Base-by-base conservation (phyloP, 35 echinoderm and acorn worm species). In the Strongylocentrotus purpuratus region DNA sequence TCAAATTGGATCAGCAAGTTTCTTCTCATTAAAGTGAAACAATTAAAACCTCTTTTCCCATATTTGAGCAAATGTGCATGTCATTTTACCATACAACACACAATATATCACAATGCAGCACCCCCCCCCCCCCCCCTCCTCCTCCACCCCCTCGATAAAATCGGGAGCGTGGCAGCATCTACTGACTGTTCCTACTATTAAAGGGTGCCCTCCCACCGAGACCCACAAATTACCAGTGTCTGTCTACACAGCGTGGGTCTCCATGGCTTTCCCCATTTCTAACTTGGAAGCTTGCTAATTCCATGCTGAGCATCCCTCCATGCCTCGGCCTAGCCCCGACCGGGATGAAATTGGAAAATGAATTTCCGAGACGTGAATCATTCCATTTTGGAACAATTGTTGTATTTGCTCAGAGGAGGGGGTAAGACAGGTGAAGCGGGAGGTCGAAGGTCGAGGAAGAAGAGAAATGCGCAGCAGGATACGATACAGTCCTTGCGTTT, bases 361-460 rank as follows among this genome's bases (percentile, higher is more conserved):
- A 89, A 89, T 89, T 89, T 89, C 65, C 65, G 28, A 78, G 65
- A 78, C 65, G 65, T 78, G 65, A 78, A 78, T 78, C 65, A 78
- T 78, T 15, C 65, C 65, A 78, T 78, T 78, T 78, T 78, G 22
- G 65, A 78, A 78, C 65, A 78, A 78, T 78, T 78, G 65, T 78
- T 78, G 20, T 78, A 78, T 78, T 89, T 33, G 87, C 45, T 46
- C 13, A 89, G 87, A 89, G 15, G 33, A 89, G 45, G 87, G 87
- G 33, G 45, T 45, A 41, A 89, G 87, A 89, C 87, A 89, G 32
- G 87, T 46, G 45, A 46, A 46, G 33, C 4, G 20, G 17, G 87
- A 20, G 33, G 87, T 89, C 25, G 32, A 89, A 46, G 87, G 32
- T 78, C 20, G 65, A 78, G 20, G 65, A 78, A 78, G 65, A 7